These are phyloP conservation scores for Theonella swinhoei DNA, from an alignment of 37 sponge, comb jelly and placozoan species.

Conservation along the genomic window DNA sequence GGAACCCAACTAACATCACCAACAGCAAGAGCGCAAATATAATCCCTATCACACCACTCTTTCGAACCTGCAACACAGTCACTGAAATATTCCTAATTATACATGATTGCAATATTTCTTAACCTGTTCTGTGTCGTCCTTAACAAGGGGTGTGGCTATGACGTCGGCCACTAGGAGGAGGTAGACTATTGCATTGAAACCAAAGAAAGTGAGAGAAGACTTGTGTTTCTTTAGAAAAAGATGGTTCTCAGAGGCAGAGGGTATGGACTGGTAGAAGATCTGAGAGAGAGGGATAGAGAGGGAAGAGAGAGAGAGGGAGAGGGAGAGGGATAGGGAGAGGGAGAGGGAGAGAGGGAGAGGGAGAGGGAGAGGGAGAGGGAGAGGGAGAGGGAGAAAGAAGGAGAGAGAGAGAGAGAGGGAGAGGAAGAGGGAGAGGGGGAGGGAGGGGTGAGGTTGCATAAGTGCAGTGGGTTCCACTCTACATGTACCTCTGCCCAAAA, in stretches of 20 bases:
- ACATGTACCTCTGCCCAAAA: constrained; percentile 67
- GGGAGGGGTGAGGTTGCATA: not conserved
- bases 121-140: constrained; percentile 54
- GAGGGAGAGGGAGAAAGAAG: no score
- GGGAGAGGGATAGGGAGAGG: not conserved
- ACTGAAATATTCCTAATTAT: no score
- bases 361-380: not conserved
- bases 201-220: constrained; percentile 39
- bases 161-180: constrained; percentile 61
- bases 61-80: constrained; percentile 26
- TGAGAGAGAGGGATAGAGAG: not conserved
- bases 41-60: constrained; percentile 54
- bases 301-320: not conserved
- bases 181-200: constrained; percentile 61
- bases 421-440: not conserved
- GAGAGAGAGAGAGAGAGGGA: no score
- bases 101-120: no score
- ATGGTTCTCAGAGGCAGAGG: not conserved
- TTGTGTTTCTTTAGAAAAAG: constrained; percentile 45
- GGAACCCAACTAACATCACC: constrained; percentile 56
- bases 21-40: constrained; percentile 64
- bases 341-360: not conserved
- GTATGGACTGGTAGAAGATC: constrained; percentile 42
- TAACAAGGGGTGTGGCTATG: constrained; percentile 74
- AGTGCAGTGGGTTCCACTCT: not conserved